phyloP scores from a whole-genome alignment of 2,113 vertebrate genomes.

The Stictonetta naevosa region DNA sequence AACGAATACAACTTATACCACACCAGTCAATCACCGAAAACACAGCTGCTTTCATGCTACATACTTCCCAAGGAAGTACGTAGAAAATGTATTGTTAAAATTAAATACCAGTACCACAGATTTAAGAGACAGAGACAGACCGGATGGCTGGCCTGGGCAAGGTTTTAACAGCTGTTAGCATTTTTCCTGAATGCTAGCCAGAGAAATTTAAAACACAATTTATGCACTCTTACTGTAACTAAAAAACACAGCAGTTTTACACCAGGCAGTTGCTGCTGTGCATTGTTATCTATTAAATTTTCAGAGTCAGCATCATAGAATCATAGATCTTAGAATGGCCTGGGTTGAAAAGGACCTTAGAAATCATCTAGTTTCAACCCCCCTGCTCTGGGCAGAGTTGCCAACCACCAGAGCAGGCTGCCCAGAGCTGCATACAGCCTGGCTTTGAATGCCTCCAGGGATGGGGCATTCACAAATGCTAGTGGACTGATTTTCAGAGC shows the following conservation, averaged over 20 bases:
- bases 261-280: neutral
- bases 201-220: neutral
- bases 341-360: no score
- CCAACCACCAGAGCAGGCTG: no score
- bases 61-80: neutral
- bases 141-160: accelerated
- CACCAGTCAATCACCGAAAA: neutral
- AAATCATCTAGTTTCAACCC: no score
- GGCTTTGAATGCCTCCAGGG: no score
- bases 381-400: no score
- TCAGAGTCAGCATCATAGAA: neutral
- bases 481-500: neutral
- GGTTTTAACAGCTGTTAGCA: neutral
- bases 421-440: no score
- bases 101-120: neutral
- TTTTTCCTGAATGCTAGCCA: neutral
- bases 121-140: neutral
- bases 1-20: neutral
- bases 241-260: neutral
- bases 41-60: neutral
- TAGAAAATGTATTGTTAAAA: neutral
- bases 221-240: neutral
- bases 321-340: no score
- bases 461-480: neutral
- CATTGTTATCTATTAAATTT: neutral